Base-by-base conservation (phyloP, 2,113 vertebrate genomes). In the Pleuronectes platessa region DNA sequence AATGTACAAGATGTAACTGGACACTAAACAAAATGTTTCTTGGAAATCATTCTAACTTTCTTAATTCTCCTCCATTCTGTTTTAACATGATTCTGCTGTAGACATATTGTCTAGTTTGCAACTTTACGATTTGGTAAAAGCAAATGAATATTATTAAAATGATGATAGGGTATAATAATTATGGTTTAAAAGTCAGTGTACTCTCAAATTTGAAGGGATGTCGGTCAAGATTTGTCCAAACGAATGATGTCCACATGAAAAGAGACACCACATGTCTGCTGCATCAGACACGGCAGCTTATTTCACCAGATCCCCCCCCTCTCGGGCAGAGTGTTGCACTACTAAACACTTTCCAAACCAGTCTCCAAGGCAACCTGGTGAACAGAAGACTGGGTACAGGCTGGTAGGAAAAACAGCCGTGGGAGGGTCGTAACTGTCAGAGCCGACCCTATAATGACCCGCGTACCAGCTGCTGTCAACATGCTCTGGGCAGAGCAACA, bases 401-500 rank as follows among this genome's bases (percentile, higher is more conserved):
- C 58, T 58, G 58, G 15, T 21, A 26, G 58, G 20, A 20, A 59
- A 59, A 60, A 64, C 51, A 45, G 81, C 49, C n/a, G 56, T 56
- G 26, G 68, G 61, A 13, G 61, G 69, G 66, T 31, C 68, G 61
- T 76, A 37, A 15, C 24, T 17, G 73, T 13, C 72, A 55, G 54
- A 61, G 27, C 61, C 56, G 58, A 87, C 72, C 72, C 65, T 15
- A 27, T 35, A 23, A 51, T 69, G 64, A 67, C 78, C 80, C 23
- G 21, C 27, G 24, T 21, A 76, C 61, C 80, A 69, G 81, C 85
- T 87, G 84, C 71, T 51, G 45, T 63, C 62, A 75, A 42, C 69
- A 58, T 8, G 55, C 74, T 58, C 0, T 12, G 61, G 67, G 69
- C 70, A 35, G 18, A 68, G 74, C 64, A 60, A 23, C 62, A 79